Conservation (phyloP, 2,888 invertebrate genomes). For the Apomyelois bistriatella region DNA sequence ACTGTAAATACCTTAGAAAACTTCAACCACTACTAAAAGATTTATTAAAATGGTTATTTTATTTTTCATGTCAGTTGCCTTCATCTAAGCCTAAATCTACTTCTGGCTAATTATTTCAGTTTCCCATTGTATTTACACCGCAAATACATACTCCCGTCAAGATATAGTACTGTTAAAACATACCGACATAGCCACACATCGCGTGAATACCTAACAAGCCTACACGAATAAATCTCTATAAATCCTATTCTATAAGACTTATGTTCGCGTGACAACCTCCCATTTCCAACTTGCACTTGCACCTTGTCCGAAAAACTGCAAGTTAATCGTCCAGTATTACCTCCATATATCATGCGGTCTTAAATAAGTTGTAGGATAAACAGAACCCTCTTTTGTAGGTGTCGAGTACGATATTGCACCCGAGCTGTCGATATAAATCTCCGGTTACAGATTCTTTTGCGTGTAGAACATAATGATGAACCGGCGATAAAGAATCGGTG, state of each 20-base stretch:
- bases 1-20: no score
- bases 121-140: no score
- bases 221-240: background rate
- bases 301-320: slow-evolving; percentile 52
- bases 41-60: no score
- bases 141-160: background rate
- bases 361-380: slow-evolving; percentile 43
- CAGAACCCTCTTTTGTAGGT: slow-evolving; percentile 30
- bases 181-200: no score
- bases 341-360: slow-evolving; percentile 53
- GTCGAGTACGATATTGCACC: slow-evolving; percentile 19
- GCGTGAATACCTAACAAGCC: background rate
- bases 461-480: background rate
- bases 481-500: background rate
- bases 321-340: slow-evolving; percentile 66
- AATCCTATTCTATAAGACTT: slow-evolving; percentile 44
- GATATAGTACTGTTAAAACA: no score
- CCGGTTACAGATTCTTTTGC: slow-evolving; percentile 4
- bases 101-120: no score
- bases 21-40: no score
- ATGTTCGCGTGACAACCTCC: slow-evolving; percentile 62
- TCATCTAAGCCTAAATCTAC: no score
- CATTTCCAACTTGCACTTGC: slow-evolving; percentile 60
- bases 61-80: no score
- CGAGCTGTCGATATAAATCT: slow-evolving; percentile 27